A percentile compares a stretch with the other conserved stretches of the same genome.
phyloP scores from a whole-genome alignment of 2,888 invertebrate genomes.

The Sialis fuliginosa region DNA sequence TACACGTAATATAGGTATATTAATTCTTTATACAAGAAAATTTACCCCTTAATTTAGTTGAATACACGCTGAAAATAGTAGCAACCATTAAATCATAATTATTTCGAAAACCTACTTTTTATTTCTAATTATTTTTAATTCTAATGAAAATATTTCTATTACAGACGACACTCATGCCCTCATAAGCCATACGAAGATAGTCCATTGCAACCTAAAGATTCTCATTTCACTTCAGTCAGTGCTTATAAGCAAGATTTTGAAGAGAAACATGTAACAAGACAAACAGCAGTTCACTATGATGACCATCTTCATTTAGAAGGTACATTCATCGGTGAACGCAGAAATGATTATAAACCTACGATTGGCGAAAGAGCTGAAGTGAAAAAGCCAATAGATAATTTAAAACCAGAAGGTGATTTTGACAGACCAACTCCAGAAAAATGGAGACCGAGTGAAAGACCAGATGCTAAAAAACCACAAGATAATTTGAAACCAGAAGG shows the following conservation, averaged over 20 bases:
- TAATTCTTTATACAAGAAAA: no score
- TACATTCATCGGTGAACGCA: constrained; percentile 33
- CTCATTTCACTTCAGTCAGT: constrained; percentile 23
- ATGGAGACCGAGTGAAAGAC: constrained; percentile 31
- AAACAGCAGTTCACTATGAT: constrained; percentile 29
- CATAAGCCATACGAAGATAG: constrained; percentile 40
- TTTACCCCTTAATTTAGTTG: no score
- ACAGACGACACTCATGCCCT: constrained; percentile 69
- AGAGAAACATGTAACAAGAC: constrained; percentile 43
- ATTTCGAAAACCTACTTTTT: neutral
- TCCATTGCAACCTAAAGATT: constrained; percentile 33
- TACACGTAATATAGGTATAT: no score
- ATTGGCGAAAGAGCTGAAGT: constrained; percentile 24
- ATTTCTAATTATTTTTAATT: neutral
- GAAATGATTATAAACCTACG: constrained; percentile 28
- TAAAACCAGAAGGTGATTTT: constrained; percentile 34
- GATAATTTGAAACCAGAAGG: constrained; percentile 46
- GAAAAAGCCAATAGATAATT: constrained; percentile 29
- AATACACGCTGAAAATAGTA: no score
- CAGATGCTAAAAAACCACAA: constrained; percentile 32
- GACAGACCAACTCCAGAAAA: constrained; percentile 24
- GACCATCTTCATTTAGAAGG: constrained; percentile 58
- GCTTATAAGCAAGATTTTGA: constrained; percentile 42
- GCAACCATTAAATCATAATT: neutral
- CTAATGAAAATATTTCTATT: constrained; percentile 14